Percentiles rank a stretch among this genome's conserved stretches.
Conservation (phyloP, 2,797 vertebrate genomes). For the Neomorphus geoffroyi region DNA sequence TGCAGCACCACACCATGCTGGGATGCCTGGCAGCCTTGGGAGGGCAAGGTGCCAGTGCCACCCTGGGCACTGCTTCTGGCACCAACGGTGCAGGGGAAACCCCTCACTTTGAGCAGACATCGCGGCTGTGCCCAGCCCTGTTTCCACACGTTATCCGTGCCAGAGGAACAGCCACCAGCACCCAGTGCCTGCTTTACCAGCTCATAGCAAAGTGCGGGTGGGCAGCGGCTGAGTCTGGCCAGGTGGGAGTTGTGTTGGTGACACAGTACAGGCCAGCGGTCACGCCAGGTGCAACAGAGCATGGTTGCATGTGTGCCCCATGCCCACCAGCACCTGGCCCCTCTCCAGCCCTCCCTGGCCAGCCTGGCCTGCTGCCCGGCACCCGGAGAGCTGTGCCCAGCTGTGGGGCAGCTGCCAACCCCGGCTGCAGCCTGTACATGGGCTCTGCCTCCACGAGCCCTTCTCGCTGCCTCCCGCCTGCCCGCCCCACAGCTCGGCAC, state of each 20-base stretch:
- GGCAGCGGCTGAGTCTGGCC: not conserved
- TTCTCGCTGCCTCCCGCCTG: not conserved
- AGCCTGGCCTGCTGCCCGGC: not conserved
- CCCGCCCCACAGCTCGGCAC: not conserved
- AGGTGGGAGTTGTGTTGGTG: not conserved
- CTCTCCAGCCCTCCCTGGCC: not conserved
- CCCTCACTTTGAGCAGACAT: not conserved
- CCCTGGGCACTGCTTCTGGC: not conserved
- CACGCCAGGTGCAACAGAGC: not conserved
- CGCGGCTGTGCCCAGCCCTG: not conserved
- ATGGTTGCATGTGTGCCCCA: not conserved
- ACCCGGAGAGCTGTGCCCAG: not conserved
- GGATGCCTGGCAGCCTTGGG: not conserved
- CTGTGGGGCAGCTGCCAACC: not conserved
- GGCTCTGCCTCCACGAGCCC: not conserved
- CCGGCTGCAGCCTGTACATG: not conserved
- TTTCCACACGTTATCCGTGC: fast-evolving
- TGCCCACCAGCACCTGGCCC: not conserved
- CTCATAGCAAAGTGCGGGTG: not conserved
- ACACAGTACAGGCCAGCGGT: not conserved
- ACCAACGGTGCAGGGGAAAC: not conserved
- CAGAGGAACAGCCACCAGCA: not conserved
- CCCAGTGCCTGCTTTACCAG: not conserved
- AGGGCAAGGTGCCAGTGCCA: not conserved
- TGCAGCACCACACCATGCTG: not conserved